Base-by-base conservation (phyloP, 2,888 invertebrate species). In the Polyommatus iphigenia region DNA sequence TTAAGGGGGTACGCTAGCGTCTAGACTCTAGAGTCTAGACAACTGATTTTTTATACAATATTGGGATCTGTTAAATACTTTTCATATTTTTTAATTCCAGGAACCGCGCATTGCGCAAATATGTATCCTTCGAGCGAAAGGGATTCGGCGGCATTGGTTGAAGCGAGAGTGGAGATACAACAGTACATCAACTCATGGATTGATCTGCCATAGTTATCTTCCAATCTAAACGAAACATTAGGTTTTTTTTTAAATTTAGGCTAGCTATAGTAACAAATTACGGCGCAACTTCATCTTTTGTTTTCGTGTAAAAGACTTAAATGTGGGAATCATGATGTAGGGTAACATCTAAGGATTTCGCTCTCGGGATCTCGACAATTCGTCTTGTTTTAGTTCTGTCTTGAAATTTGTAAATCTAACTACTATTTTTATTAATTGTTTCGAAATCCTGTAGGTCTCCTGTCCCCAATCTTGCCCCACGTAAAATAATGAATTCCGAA, bases 51-150 rank as follows among this genome's bases (percentile, higher is more conserved):
- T 36, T 36, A 32, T 32, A 32, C 32, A 32, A 32, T 32, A 32
- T 32, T 32, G 32, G 32, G 32, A 3, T 32, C 32, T 32, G 3
- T 32, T 32, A 32, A 32, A 62, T 20, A 20, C 62, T 13, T n/a
- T 59, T 8, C 59, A 59, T 62, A 24, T 24, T 62, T 77, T 72
- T 77, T 36, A 24, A 7, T 46, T 76, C 10, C 78, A 97, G 98
- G 98, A 67, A 98, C 98, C n/a, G 98, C 98, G 7, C 98, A 99
- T 88, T 99, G 98, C 89, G 98, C 98, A 0, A 97, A 98, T 87
- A 98, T 98, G 98, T 98, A 98, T 87, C 98, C 98, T 46, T 91
- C 96, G 7, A 91, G 95, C 8, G 91, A 94, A 0, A 87, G 91
- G 0, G 98, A 99, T 90, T 90, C 95, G 5, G 95, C 96, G 0